Base-by-base conservation (phyloP, 2,113 vertebrate genomes). In the Tachysurus fulvidraco region DNA sequence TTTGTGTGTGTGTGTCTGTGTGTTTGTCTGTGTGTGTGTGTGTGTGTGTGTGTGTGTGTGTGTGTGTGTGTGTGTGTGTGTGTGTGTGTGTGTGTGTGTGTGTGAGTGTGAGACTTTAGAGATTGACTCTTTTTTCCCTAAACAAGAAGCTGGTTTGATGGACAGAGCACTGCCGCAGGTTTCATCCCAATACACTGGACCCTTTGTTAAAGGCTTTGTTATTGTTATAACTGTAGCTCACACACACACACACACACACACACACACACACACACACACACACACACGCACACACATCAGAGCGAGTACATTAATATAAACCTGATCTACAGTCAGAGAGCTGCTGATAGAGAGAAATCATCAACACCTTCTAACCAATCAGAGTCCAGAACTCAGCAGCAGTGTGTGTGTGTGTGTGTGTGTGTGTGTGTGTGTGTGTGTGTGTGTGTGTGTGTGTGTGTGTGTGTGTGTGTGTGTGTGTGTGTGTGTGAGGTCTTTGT, bases 121-220 rank as follows among this genome's bases (percentile, higher is more conserved):
- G n/a, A 57, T 52, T 79, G 21, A n/a, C n/a, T n/a, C n/a, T n/a
- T 57, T 28, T 36, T 79, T 79, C 28, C 77, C 17, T 36, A 79
- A 79, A 71, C 16, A 55, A 14, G 62, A 30, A 83, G 78, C 55
- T 59, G 64, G 52, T 46, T 76, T 90, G 88, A 90, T 81, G 82
- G 86, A 88, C 88, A 86, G 76, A 76, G 25, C 57, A 62, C 71
- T 64, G 36, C 36, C 10, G 86, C 86, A 86, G 89, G 88, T 89
- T 90, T 90, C 52, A 62, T 82, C 73, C 54, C 28, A 41, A 52
- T 62, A 90, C 88, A 90, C 81, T 89, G 84, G 76, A 85, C 81
- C 73, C 88, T 89, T 90, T 90, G 89, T 90, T 90, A 89, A 81
- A 84, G 84, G 83, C 54, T 60, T 86, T 89, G 87, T 88, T 90